Percentiles rank a stretch among this genome's conserved stretches.
Evolutionary conservation across 2,797 vertebrate genomes (phyloP).

Genomic region (Iguana delicatissima): DNA sequence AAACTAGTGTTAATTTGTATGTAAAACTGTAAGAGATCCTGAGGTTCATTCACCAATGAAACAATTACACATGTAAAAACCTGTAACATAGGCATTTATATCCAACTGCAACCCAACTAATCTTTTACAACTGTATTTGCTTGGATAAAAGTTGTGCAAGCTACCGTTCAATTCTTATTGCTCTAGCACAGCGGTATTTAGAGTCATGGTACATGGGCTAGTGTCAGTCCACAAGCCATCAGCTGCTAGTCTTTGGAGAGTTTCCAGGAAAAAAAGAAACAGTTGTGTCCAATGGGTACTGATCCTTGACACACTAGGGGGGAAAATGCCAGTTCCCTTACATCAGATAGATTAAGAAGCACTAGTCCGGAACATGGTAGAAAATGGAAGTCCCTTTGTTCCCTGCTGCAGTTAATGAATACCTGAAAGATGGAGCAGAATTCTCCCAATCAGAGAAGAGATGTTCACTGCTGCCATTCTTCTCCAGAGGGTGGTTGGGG

Average conservation of each 20-base stretch:
- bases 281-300: too few relatives aligned
- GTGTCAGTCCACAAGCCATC: too few relatives aligned
- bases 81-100: background rate
- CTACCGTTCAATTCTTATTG: background rate
- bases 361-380: background rate
- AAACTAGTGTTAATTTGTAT: background rate
- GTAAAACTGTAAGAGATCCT: background rate
- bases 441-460: background rate
- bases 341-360: too few relatives aligned
- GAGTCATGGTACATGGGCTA: background rate
- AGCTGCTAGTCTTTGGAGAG: too few relatives aligned
- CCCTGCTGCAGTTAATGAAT: background rate
- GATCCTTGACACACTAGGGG: too few relatives aligned
- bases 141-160: background rate
- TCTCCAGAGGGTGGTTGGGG: background rate
- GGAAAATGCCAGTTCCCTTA: too few relatives aligned
- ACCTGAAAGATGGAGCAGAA: background rate
- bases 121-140: background rate
- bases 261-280: too few relatives aligned
- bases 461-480: background rate
- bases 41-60: background rate
- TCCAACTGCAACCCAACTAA: background rate
- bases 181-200: background rate
- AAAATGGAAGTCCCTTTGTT: background rate
- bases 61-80: background rate